These are phyloP conservation scores for Drosophila trapezifrons DNA, from an alignment of 1,140 invertebrate species.

Conservation along the genomic window DNA sequence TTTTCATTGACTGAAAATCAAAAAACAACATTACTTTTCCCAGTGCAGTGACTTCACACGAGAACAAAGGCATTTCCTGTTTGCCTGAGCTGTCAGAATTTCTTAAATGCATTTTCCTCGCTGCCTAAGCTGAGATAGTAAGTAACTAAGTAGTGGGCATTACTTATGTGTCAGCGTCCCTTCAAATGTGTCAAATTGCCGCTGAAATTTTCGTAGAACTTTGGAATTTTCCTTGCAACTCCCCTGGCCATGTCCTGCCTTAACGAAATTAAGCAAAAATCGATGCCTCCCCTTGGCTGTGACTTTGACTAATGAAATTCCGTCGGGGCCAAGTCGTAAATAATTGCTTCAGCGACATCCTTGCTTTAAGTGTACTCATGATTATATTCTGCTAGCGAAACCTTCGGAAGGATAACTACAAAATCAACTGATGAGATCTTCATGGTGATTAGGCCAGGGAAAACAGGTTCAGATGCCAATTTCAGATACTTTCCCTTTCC, in stretches of 20 bases:
- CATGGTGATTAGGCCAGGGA: background rate
- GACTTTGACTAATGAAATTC: conserved; percentile 79
- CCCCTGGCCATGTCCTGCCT: conserved; percentile 10
- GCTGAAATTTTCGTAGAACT: conserved; percentile 35
- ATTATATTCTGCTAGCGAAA: background rate
- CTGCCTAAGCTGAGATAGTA: background rate
- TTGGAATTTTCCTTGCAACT: too few species aligned
- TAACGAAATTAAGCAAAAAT: conserved; percentile 37
- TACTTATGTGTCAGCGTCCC: conserved; percentile 15
- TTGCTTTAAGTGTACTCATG: background rate
- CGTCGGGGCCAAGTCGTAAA: conserved; percentile 36
- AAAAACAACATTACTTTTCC: background rate
- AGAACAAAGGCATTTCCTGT: background rate
- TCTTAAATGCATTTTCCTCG: conserved; percentile 19
- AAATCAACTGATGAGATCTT: conserved; percentile 8
- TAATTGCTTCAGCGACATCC: conserved; percentile 50
- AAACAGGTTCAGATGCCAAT: conserved; percentile 41
- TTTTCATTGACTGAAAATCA: too few species aligned
- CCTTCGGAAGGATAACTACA: conserved; percentile 3
- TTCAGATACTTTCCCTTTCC: conserved; percentile 5
- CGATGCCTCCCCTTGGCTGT: conserved; percentile 47
- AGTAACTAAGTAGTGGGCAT: conserved; percentile 9
- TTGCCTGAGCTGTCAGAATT: background rate
- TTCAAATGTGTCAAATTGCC: conserved; percentile 62
- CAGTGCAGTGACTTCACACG: background rate